phyloP scores from a whole-genome alignment of 2,797 vertebrate species.

The Pseudomugil tenellus region DNA sequence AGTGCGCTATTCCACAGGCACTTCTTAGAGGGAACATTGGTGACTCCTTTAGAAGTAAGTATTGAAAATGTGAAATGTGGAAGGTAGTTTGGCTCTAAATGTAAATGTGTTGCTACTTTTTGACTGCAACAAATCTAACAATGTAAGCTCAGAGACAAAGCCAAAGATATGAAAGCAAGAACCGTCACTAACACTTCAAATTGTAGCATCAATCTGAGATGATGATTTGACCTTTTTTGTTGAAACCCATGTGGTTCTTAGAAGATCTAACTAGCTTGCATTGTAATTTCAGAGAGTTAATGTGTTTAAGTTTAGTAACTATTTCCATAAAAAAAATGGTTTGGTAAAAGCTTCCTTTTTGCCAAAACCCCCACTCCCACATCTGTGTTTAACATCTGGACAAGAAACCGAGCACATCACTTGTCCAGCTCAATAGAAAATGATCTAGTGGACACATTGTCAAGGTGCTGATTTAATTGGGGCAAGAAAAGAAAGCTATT shows the following conservation, averaged over 20 bases:
- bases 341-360: conserved; percentile 5
- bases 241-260: conserved; percentile 11
- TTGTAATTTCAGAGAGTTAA: not conserved
- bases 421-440: conserved; percentile 19
- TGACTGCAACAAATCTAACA: too few relatives aligned
- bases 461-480: conserved; percentile 37
- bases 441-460: conserved; percentile 39
- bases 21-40: too few relatives aligned
- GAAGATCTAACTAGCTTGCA: conserved; percentile 2
- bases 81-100: too few relatives aligned
- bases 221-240: too few relatives aligned
- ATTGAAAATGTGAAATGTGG: too few relatives aligned
- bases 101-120: too few relatives aligned
- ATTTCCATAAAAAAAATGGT: not conserved
- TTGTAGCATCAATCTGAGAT: conserved; percentile 3
- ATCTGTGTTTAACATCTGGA: conserved; percentile 8
- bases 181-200: not conserved
- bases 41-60: too few relatives aligned
- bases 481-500: conserved; percentile 29
- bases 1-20: too few relatives aligned
- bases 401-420: conserved; percentile 8
- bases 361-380: not conserved
- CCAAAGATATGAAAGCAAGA: conserved; percentile 2
- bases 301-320: not conserved
- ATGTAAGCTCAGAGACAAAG: not conserved